A percentile compares a stretch with the other conserved stretches of the same genome.
phyloP scores from a whole-genome alignment of 2,113 vertebrate species.

The Lamprologus tigripictilis region DNA sequence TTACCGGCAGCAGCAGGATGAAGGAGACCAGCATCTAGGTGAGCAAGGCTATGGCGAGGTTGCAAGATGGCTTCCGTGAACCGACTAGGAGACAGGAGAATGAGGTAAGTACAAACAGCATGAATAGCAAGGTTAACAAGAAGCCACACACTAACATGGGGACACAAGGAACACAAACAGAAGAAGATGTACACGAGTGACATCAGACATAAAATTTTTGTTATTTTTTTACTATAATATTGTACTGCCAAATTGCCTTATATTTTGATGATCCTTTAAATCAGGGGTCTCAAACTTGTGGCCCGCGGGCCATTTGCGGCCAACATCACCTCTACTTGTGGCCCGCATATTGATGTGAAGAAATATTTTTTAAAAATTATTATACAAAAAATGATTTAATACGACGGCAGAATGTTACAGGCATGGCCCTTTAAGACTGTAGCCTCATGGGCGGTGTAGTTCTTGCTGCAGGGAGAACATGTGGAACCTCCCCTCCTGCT shows the following conservation, averaged over 20 bases:
- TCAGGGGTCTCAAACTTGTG: background rate
- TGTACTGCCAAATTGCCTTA: background rate
- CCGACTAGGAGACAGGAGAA: background rate
- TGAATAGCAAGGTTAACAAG: background rate
- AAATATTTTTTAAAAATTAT: background rate
- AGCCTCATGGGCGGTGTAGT: background rate
- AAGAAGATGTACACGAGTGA: background rate
- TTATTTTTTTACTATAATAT: background rate
- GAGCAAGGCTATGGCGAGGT: background rate
- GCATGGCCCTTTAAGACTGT: background rate
- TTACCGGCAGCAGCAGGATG: background rate
- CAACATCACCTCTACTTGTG: too few species aligned
- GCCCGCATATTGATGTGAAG: background rate
- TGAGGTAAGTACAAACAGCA: background rate
- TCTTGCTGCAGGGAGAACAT: background rate
- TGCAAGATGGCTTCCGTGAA: background rate
- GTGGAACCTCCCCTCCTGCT: background rate
- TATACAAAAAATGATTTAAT: background rate
- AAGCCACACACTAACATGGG: background rate
- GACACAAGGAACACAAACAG: background rate
- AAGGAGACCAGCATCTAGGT: background rate
- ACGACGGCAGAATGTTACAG: background rate
- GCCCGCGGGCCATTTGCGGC: background rate
- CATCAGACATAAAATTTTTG: background rate
- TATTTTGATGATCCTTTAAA: background rate